Base-by-base conservation (phyloP, 2,113 vertebrate genomes). In the Bagarius yarrelli region DNA sequence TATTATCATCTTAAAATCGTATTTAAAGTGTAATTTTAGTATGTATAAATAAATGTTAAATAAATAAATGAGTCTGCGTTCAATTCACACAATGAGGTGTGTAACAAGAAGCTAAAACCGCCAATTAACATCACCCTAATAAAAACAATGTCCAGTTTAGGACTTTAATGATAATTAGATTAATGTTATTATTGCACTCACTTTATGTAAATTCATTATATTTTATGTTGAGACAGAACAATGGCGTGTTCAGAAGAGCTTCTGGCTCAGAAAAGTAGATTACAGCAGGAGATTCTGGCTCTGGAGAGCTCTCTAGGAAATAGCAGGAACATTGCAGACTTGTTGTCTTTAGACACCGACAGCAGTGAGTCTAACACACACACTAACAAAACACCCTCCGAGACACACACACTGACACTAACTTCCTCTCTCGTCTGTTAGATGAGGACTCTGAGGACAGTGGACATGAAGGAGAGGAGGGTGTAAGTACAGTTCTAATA, bases 221-320 rank as follows among this genome's bases (percentile, higher is more conserved):
- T 23, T 81, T 47, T 53, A 83, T 63, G 25, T 64, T 2, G 72
- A 3, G 11, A 34, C 36, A 61, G 36, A 64, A 36, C 83, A 47
- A 85, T 86, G 88, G 70, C 80, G 8, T 57, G 32, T 6, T 55
- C 72, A 16, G 85, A 84, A 80, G 91, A 92, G 12, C n/a, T 93
- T 0, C 50, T 90, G 0, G 92, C 89, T 0, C 85, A 94, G 30
- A 89, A 92, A 59, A 93, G 95, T 52, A 92, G 81, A 52, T 91
- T 95, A 60, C 85, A 92, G 1, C 81, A 87, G 32, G 90, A 95
- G 85, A 95, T 95, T 32, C 85, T 89, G 81, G 91, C 91, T 56
- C 84, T 95, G 21, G 93, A 95, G 73, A 90, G 86, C 47, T 91
- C 91, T 44, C 76, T 95, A 82, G 87, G 87, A 1, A 87, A 91